phyloP scores from a whole-genome alignment of 2,888 invertebrate species.

The Linhomoeus sp. region DNA sequence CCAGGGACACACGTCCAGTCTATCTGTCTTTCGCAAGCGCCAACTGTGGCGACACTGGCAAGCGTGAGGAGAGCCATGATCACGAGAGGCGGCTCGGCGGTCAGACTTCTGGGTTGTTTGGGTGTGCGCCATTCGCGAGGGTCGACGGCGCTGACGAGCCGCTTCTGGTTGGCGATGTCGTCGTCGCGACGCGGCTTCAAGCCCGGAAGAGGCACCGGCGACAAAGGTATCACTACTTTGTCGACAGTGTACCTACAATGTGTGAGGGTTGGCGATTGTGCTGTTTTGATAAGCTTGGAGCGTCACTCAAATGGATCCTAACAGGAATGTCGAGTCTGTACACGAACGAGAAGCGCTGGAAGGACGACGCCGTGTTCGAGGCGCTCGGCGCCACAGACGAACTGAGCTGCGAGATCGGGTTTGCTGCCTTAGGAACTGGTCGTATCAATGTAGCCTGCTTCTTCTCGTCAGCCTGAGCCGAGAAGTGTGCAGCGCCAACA shows the following conservation, averaged over 20 bases:
- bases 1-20: too few species aligned
- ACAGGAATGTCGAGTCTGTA: constrained; percentile 33
- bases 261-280: too few species aligned
- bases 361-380: constrained; percentile 44
- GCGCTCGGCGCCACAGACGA: constrained; percentile 53
- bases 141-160: too few species aligned
- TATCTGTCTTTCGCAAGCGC: too few species aligned
- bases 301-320: too few species aligned
- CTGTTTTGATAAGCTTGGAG: too few species aligned
- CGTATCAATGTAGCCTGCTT: background rate
- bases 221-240: constrained; percentile 9
- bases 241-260: too few species aligned
- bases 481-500: constrained; percentile 1
- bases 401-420: constrained; percentile 46
- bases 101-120: too few species aligned
- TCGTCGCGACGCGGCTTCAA: constrained; percentile 6
- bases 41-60: too few species aligned
- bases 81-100: too few species aligned
- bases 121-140: too few species aligned
- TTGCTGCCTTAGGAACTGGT: constrained; percentile 6
- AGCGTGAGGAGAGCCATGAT: too few species aligned
- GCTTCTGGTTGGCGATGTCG: background rate
- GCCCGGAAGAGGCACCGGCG: constrained; percentile 16
- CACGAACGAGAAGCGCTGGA: constrained; percentile 37
- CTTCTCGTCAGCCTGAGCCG: constrained; percentile 10